phyloP scores from a whole-genome alignment of 2,113 vertebrate species.

The Desmodus rotundus region DNA sequence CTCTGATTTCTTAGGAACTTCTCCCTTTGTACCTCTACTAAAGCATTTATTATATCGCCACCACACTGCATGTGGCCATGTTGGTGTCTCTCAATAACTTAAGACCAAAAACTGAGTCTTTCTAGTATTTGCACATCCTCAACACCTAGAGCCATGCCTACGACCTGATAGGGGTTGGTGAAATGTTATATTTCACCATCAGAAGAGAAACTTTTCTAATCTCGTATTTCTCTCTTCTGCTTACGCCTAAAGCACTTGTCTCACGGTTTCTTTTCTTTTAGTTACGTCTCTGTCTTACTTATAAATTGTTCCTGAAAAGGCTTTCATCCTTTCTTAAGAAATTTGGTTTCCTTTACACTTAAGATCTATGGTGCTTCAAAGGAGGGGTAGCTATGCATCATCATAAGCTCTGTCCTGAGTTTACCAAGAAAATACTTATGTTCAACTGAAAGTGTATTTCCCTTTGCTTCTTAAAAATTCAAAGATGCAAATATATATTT shows the following conservation, averaged over 20 bases:
- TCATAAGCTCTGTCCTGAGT: not conserved
- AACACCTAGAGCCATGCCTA: not conserved
- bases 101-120: not conserved
- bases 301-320: not conserved
- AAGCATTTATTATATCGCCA: not conserved
- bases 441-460: not conserved
- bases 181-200: not conserved
- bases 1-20: not conserved
- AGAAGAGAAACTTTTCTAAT: not conserved
- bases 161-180: not conserved
- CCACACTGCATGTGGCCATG: not conserved
- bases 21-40: not conserved
- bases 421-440: not conserved
- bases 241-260: not conserved
- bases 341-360: not conserved
- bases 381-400: not conserved
- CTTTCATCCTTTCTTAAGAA: slow-evolving; percentile 50
- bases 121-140: not conserved
- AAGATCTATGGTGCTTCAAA: not conserved
- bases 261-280: not conserved
- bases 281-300: not conserved
- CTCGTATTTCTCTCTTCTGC: not conserved
- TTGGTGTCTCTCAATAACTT: not conserved
- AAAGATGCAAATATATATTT: not conserved
- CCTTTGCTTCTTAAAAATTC: not conserved